phyloP scores from a whole-genome alignment of 1,140 invertebrate species.

The Planococcus citri region DNA sequence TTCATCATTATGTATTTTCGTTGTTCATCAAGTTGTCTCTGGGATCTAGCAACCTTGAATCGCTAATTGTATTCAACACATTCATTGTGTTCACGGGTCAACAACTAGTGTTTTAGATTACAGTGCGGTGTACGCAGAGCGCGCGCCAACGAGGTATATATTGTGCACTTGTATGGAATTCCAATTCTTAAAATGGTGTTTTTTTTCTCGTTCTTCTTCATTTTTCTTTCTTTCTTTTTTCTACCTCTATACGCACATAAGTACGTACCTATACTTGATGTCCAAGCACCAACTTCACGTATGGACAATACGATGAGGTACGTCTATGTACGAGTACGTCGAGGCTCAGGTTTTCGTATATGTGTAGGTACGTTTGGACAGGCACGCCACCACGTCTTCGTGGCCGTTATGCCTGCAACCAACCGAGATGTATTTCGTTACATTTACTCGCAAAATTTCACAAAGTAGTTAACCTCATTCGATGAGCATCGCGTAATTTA shows the following conservation, averaged over 20 bases:
- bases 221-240: not conserved
- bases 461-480: conserved; percentile 1
- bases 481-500: not conserved
- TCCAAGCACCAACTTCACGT: too few relatives aligned
- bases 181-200: not conserved
- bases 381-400: too few relatives aligned
- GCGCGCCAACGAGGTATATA: too few relatives aligned
- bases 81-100: conserved; percentile 6
- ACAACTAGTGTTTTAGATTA: conserved; percentile 4
- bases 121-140: not conserved
- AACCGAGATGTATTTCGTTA: not conserved
- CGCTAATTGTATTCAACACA: not conserved
- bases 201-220: too few relatives aligned
- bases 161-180: not conserved
- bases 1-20: not conserved
- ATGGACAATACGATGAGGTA: too few relatives aligned
- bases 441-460: not conserved
- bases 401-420: not conserved
- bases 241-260: not conserved
- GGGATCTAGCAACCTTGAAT: not conserved
- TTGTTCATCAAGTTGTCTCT: not conserved
- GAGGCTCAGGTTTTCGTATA: too few relatives aligned
- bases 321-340: too few relatives aligned
- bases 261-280: too few relatives aligned
- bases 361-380: too few relatives aligned